A percentile compares a stretch with the other conserved stretches of the same genome.
phyloP scores from a whole-genome alignment of 2,113 vertebrate genomes.

The Nothocercus julius region DNA sequence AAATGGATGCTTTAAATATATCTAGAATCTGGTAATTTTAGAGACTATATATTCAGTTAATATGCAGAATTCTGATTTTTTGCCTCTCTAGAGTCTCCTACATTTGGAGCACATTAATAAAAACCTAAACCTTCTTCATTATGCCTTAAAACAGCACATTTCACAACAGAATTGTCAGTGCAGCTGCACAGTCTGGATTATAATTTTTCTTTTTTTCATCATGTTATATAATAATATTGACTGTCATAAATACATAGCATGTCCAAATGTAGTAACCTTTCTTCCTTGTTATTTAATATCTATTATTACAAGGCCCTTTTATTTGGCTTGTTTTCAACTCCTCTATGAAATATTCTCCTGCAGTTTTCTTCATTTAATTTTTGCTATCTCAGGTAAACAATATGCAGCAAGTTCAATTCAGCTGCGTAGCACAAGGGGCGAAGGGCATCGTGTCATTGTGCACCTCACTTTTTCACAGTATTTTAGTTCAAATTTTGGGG shows the following conservation, averaged over 20 bases:
- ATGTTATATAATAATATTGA: not conserved
- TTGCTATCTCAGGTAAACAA: not conserved
- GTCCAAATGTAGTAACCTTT: not conserved
- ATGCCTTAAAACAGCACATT: not conserved
- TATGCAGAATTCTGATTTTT: slow-evolving; percentile 37
- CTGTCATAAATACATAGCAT: not conserved
- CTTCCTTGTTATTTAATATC: not conserved
- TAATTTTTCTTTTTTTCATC: not conserved
- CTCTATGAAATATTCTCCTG: not conserved
- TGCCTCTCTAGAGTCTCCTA: not conserved
- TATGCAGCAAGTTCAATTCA: not conserved
- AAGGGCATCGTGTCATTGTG: not conserved
- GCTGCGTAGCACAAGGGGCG: not conserved
- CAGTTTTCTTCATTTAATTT: not conserved
- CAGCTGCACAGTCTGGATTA: not conserved
- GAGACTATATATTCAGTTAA: slow-evolving; percentile 54
- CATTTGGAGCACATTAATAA: not conserved
- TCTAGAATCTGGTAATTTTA: slow-evolving; percentile 23
- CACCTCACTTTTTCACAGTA: not conserved
- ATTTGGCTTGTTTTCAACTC: not conserved
- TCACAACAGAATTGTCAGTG: not conserved
- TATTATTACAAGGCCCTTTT: not conserved
- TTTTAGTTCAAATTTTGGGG: slow-evolving; percentile 15
- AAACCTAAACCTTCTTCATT: slow-evolving; percentile 8
- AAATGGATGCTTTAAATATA: slow-evolving; percentile 11